Evolutionary conservation across 2,113 vertebrate species (phyloP).

Genomic region (Pan paniscus): DNA sequence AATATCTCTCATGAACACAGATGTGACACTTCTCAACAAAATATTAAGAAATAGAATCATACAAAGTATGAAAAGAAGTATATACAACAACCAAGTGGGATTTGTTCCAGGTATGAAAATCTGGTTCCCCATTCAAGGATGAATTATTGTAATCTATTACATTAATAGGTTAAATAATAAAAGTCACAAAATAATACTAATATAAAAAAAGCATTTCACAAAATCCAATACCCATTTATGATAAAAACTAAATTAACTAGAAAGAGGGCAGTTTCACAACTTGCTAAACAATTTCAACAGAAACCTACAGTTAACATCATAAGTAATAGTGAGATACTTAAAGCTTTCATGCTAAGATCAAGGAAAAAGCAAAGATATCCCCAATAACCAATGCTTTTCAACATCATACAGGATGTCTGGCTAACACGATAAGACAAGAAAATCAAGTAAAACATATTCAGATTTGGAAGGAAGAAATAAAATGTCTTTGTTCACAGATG

Average conservation of each 20-base stretch:
- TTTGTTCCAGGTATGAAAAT: too few species aligned
- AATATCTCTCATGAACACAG: too few species aligned
- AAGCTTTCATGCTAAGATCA: not conserved
- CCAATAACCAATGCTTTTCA: not conserved
- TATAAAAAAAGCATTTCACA: not conserved
- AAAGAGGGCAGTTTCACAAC: not conserved
- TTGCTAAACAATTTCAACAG: not conserved
- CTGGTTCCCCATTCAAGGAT: too few species aligned
- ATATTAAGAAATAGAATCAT: too few species aligned
- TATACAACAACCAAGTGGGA: too few species aligned
- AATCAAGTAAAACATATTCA: too few species aligned
- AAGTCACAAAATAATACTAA: not conserved
- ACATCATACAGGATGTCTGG: not conserved
- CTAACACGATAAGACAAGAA: not conserved
- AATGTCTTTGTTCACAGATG: too few species aligned
- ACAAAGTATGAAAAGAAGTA: too few species aligned
- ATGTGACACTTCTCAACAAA: too few species aligned
- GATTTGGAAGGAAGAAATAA: too few species aligned
- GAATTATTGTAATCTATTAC: too few species aligned
- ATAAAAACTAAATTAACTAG: not conserved
- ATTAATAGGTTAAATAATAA: too few species aligned
- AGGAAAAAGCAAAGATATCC: not conserved
- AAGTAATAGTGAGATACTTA: not conserved
- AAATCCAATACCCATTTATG: not conserved
- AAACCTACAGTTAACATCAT: not conserved